Evolutionary conservation across 2,888 invertebrate genomes (phyloP), one percentile per base, ranked within the genome.

Genomic region (Hoplodrina blanda): DNA sequence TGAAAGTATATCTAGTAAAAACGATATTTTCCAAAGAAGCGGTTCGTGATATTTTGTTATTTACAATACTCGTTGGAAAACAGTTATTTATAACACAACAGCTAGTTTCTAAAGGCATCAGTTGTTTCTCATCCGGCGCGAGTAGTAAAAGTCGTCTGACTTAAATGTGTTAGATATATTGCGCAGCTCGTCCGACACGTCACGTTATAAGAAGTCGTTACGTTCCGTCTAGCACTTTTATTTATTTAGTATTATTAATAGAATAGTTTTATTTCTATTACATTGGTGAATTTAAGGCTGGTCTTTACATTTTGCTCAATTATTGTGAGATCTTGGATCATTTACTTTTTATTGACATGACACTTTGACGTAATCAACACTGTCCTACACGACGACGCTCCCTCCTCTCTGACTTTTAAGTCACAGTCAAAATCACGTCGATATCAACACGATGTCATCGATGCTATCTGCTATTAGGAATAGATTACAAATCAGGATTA

Each of bases 51-150:
- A 15, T 44, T 20, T 13, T 7, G 59, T 70, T 55, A 5, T 49
- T 17, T 20, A 46, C 11, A 46, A 15, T 55, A 41, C 46, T 52
- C 19, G 19, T 25, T 20, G 3, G 41, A 37, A 37, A 20, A 57
- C 4, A 46, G 37, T 52, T 30, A 56, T 75, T 52, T 56, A 37
- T 25, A 46, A 10, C 25, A n/a, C n/a, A 30, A 17, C 20, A 77
- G 60, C 44, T 52, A 52, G 37, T 56, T 56, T 37, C 61, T 52
- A 49, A 13, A 69, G 13, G 8, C 70, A 19, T 61, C 37, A 57
- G 46, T 74, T 49, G 57, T 50, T 50, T 77, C 62, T 54, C 57
- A 53, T 69, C 17, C 46, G 55, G 49, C 19, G 37, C 15, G 25
- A 60, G 50, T n/a, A 30, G 30, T 52, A 61, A 52, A 30, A 37